These are phyloP conservation scores for Danionella cerebrum DNA, from an alignment of 2,113 vertebrate genomes.

Conservation along the genomic window DNA sequence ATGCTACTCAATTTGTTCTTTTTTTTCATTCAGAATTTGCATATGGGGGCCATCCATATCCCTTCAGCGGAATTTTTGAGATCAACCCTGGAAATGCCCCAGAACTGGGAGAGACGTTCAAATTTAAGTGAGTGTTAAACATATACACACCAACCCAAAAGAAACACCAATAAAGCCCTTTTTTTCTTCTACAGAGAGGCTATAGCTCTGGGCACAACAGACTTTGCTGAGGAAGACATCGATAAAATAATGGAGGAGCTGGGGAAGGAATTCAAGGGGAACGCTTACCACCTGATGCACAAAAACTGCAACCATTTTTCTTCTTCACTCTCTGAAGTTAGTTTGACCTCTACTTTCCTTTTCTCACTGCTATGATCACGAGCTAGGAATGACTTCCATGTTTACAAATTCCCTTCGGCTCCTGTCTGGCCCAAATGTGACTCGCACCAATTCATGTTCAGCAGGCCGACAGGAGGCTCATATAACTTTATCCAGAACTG, in stretches of 20 bases:
- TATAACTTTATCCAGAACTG: no score
- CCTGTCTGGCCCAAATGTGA: no score
- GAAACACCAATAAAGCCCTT: neutral
- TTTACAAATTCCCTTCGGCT: neutral
- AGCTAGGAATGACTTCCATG: neutral
- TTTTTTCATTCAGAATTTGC: slow-evolving; percentile 77
- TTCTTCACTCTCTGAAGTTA: slow-evolving; percentile 80
- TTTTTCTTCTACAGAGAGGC: slow-evolving; percentile 70
- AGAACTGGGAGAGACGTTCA: slow-evolving; percentile 90
- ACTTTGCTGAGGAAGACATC: slow-evolving; percentile 83
- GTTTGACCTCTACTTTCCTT: neutral
- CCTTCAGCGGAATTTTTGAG: slow-evolving; percentile 92
- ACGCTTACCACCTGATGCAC: slow-evolving; percentile 81
- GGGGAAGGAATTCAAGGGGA: slow-evolving; percentile 84
- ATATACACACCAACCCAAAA: neutral
- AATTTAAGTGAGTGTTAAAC: slow-evolving; percentile 79
- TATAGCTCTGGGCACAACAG: slow-evolving; percentile 81
- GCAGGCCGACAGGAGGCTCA: no score
- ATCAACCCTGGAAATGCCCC: slow-evolving; percentile 83
- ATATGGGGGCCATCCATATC: slow-evolving; percentile 89
- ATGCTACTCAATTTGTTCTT: slow-evolving; percentile 3
- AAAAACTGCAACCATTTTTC: slow-evolving; percentile 90
- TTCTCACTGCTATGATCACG: neutral
- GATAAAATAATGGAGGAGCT: slow-evolving; percentile 89
- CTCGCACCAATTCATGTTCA: no score